A percentile compares a stretch with the other conserved stretches of the same genome.
Conservation (phyloP, 2,888 invertebrate species). For the Auanema freiburgensis region DNA sequence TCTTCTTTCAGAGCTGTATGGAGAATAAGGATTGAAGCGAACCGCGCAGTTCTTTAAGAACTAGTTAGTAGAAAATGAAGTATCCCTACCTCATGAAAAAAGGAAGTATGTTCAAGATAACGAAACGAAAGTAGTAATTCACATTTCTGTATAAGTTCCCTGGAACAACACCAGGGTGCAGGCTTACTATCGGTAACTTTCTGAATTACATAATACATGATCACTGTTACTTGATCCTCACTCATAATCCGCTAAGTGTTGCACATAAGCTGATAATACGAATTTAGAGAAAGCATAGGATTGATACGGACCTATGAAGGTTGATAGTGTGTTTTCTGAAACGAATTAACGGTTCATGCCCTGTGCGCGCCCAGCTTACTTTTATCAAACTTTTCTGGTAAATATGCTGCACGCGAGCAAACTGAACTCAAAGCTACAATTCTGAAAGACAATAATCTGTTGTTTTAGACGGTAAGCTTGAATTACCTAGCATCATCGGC, state of each 20-base stretch:
- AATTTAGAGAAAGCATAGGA: slow-evolving; percentile 49
- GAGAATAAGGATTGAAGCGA: slow-evolving; percentile 32
- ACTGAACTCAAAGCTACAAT: slow-evolving; percentile 15
- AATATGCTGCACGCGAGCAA: slow-evolving; percentile 14
- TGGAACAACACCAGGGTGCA: slow-evolving; percentile 41
- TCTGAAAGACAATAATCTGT: not conserved
- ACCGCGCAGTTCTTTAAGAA: slow-evolving; percentile 24
- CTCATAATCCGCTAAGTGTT: slow-evolving; percentile 23
- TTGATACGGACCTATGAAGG: slow-evolving; percentile 37
- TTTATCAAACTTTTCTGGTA: not conserved
- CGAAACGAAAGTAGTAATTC: slow-evolving; percentile 22
- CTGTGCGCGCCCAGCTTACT: not conserved
- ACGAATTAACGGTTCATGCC: too few relatives aligned
- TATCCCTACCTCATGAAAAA: slow-evolving; percentile 4
- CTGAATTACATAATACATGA: slow-evolving; percentile 3
- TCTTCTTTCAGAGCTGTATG: slow-evolving; percentile 35
- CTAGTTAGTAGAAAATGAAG: too few relatives aligned
- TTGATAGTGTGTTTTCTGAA: slow-evolving; percentile 17
- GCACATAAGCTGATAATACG: slow-evolving; percentile 32
- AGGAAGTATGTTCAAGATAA: slow-evolving; percentile 23
- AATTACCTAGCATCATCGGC: slow-evolving; percentile 5
- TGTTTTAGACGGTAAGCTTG: too few relatives aligned
- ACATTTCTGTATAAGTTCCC: slow-evolving; percentile 37
- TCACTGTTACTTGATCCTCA: not conserved
- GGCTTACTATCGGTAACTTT: slow-evolving; percentile 14